Conservation (phyloP, 2,888 invertebrate species). For the Eurytoma californica region DNA sequence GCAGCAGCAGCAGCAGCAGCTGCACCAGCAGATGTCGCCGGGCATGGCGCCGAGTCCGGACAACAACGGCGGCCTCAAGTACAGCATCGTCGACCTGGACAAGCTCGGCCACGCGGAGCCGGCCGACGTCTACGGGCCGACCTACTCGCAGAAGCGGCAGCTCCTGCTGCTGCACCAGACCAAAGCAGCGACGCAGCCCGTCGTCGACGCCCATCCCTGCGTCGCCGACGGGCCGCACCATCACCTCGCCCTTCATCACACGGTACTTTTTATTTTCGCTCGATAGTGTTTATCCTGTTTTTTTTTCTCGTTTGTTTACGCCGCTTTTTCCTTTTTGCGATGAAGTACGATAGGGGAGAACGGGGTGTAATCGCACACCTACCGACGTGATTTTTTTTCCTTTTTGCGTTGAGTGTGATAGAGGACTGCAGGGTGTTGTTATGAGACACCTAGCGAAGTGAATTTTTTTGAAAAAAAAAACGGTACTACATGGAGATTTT, state of each 20-base stretch:
- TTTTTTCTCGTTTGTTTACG: no score
- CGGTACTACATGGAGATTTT: no score
- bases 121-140: conserved; percentile 41
- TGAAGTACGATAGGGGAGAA: no score
- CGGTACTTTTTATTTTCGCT: conserved; percentile 31
- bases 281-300: background rate
- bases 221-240: conserved; percentile 46
- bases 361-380: no score
- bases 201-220: conserved; percentile 54
- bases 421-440: no score
- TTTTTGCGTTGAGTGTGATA: no score
- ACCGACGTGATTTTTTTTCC: no score
- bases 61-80: conserved; percentile 60
- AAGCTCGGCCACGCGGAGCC: conserved; percentile 55
- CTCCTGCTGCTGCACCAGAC: conserved; percentile 53
- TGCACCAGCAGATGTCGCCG: conserved; percentile 53
- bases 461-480: no score
- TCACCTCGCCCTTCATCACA: conserved; percentile 43
- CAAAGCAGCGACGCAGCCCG: conserved; percentile 49
- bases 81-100: conserved; percentile 73
- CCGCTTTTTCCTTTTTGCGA: no score
- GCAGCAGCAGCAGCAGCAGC: conserved; percentile 30
- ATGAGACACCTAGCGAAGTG: no score
- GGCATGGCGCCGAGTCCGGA: conserved; percentile 48
- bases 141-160: conserved; percentile 56